These are phyloP conservation scores for Papilio glaucus DNA, from an alignment of 1,140 invertebrate genomes.

Conservation along the genomic window DNA sequence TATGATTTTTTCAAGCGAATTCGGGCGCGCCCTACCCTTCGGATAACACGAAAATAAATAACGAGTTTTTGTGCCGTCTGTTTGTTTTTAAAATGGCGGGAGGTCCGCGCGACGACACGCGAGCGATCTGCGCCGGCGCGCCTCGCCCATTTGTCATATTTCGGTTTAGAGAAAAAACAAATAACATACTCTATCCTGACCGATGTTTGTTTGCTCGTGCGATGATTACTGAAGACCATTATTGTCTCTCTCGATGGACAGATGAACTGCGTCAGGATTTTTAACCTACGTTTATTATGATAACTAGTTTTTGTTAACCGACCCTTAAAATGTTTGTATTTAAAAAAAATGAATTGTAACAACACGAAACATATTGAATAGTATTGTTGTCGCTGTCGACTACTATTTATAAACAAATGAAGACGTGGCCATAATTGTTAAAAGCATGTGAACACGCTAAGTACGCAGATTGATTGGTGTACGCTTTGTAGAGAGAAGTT, in stretches of 20 bases:
- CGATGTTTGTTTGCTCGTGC: constrained; percentile 79
- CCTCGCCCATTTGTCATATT: constrained; percentile 82
- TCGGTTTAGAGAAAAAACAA: constrained; percentile 79
- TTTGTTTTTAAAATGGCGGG: constrained; percentile 84
- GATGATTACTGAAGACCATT: constrained; percentile 74
- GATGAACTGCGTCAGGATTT: constrained; percentile 67
- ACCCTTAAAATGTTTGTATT: constrained; percentile 15
- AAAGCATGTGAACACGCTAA: neutral
- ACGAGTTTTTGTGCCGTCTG: constrained; percentile 81
- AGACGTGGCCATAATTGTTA: neutral
- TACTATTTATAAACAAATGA: neutral
- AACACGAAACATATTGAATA: constrained; percentile 12
- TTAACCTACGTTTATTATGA: constrained; percentile 57
- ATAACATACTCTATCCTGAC: constrained; percentile 75
- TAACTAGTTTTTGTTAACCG: constrained; percentile 20
- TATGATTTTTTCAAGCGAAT: constrained; percentile 81
- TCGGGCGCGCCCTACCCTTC: constrained; percentile 77
- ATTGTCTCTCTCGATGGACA: constrained; percentile 72
- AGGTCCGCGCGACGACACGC: constrained; percentile 82
- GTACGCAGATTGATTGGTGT: constrained; percentile 14
- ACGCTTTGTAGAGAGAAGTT: constrained; percentile 11
- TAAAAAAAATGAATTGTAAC: constrained; percentile 31
- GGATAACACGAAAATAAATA: constrained; percentile 81
- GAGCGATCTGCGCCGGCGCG: constrained; percentile 71
- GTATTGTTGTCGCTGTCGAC: constrained; percentile 2